A percentile compares a stretch with the other conserved stretches of the same genome.
phyloP scores from a whole-genome alignment of 2,888 invertebrate genomes.

The Hymenopus coronatus region DNA sequence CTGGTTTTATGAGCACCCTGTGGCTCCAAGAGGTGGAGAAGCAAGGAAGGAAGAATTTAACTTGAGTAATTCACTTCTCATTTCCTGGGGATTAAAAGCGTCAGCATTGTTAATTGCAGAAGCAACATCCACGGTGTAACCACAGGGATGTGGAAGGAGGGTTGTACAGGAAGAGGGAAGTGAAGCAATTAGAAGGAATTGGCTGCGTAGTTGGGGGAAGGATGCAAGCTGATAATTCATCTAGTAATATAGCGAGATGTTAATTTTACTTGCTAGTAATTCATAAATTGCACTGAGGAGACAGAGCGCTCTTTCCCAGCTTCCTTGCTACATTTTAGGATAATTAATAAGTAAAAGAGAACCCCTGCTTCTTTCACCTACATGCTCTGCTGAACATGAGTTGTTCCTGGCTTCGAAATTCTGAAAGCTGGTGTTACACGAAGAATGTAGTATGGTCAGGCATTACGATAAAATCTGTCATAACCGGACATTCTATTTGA shows the following conservation, averaged over 20 bases:
- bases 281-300: slow-evolving; percentile 23
- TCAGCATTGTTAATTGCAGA: slow-evolving; percentile 17
- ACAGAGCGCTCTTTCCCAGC: neutral
- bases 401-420: neutral
- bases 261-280: slow-evolving; percentile 20
- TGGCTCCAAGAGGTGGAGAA: neutral
- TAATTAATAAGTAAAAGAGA: slow-evolving; percentile 26
- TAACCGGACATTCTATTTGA: too few species aligned
- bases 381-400: neutral
- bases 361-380: neutral
- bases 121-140: neutral
- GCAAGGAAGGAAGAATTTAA: slow-evolving; percentile 24
- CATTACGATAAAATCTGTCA: too few species aligned
- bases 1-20: neutral
- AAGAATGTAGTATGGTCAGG: too few species aligned
- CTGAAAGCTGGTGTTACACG: too few species aligned
- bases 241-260: slow-evolving; percentile 22
- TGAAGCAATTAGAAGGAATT: slow-evolving; percentile 29
- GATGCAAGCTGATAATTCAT: slow-evolving; percentile 23
- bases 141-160: neutral
- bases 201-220: slow-evolving; percentile 21
- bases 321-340: slow-evolving; percentile 12
- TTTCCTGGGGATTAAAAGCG: slow-evolving; percentile 23
- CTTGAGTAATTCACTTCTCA: slow-evolving; percentile 30
- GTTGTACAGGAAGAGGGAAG: neutral